Evolutionary conservation across 1,140 invertebrate genomes (phyloP).

Genomic region (Drosophila insularis): DNA sequence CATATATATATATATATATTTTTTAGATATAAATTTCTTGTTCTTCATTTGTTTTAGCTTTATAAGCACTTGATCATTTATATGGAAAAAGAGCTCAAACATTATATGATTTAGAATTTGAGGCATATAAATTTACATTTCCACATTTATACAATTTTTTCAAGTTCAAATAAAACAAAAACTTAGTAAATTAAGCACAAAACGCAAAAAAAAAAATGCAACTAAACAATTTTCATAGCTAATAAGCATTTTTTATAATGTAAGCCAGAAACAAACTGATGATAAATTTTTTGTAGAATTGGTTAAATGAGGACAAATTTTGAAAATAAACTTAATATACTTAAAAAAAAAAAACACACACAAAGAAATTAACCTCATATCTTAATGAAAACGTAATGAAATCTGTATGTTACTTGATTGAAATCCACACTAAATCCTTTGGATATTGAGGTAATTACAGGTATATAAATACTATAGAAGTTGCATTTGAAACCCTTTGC

Average conservation of each 20-base stretch:
- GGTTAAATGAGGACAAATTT: constrained; percentile 49
- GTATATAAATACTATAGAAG: no score
- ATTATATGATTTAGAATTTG: constrained; percentile 21
- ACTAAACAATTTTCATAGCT: constrained; percentile 47
- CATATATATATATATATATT: no score
- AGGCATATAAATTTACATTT: constrained; percentile 8
- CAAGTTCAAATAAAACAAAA: constrained; percentile 41
- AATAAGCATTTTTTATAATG: constrained; percentile 6
- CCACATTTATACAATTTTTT: constrained; percentile 26
- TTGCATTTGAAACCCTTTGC: no score
- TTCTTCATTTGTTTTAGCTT: constrained; percentile 44
- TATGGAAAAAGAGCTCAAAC: constrained; percentile 27
- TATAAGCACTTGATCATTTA: constrained; percentile 28
- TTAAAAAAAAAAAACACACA: not conserved
- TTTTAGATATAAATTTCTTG: constrained; percentile 16
- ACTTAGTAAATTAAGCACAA: constrained; percentile 61
- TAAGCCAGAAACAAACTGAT: constrained; percentile 1
- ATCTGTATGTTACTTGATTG: no score
- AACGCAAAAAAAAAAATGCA: constrained; percentile 22
- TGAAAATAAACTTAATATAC: constrained; percentile 71
- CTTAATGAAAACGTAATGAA: no score
- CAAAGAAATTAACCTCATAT: no score
- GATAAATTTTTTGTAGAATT: constrained; percentile 28
- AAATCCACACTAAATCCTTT: no score
- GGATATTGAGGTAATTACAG: no score